Base-by-base conservation (phyloP, 2,113 vertebrate genomes). In the Puntigrus tetrazona region DNA sequence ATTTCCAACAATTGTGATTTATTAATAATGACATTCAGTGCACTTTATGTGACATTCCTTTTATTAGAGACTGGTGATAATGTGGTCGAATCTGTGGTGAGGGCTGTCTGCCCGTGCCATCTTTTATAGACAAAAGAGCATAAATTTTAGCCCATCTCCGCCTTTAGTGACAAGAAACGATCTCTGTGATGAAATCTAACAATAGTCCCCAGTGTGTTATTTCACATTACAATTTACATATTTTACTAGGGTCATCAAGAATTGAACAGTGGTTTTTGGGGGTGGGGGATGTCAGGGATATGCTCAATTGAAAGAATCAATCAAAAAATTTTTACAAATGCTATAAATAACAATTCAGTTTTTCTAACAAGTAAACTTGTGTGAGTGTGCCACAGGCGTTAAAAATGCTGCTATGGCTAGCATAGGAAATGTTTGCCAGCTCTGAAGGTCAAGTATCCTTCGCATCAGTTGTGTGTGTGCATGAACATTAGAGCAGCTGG, bases 41-140 rank as follows among this genome's bases (percentile, higher is more conserved):
- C 92, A 90, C 92, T 93, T 93, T 89, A 90, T 91, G 89, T 94
- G 94, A 94, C 93, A 93, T 93, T 93, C 92, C 84, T 93, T 95
- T 94, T 93, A 94, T 92, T 89, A 92, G 89, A 91, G 91, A 90
- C 87, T 86, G 89, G 86, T 89, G 89, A 91, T 93, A 92, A 93
- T 93, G 91, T 88, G 92, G 91, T 88, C 88, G 89, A 90, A 92
- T 88, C 80, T 65, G 89, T 86, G 86, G 88, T 90, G 88, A 89
- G 57, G 88, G 91, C 89, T 90, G 91, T 93, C 92, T 91, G 86
- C 91, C 93, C 90, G 90, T 88, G 87, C 84, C 47, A 87, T 75
- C 82, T 92, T 93, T 93, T 92, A 91, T 82, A 89, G 86, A 29
- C 77, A 69, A 75, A 85, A 89, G 84, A 87, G 74, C 91, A 94